Base-by-base conservation (phyloP, 2,888 invertebrate species). In the Tipula lateralis region DNA sequence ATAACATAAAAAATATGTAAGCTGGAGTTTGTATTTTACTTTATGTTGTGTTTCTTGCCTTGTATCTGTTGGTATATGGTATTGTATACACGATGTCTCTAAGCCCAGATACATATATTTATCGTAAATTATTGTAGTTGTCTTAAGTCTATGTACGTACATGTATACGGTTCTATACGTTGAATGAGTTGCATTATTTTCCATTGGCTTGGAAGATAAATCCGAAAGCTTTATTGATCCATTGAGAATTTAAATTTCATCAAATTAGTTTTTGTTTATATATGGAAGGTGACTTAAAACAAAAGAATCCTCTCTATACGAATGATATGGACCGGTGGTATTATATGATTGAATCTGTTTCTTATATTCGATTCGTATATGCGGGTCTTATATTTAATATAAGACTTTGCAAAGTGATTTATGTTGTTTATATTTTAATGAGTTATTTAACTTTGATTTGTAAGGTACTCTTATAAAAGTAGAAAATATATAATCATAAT, bases 1-100 rank as follows among this genome's bases (percentile, higher is more conserved):
- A 13, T n/a, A 82, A 82, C 82, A 82, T 30, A 30, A 32, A 82
- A 82, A 82, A 30, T 29, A 82, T 82, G 82, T 66, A 66, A 66
- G 66, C 66, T 66, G 66, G 24, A 24, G 9, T 66, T 66, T 66
- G n/a, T 66, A 24, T 50, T 50, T 50, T 12, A n/a, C n/a, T 66
- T 66, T 66, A 9, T 39, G n/a, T 50, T 66, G 66, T 66, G 66
- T 66, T 1, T 66, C 7, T 66, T 66, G 66, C 3, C 24, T 66
- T 44, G 16, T 44, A 44, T 66, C 24, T 16, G 6, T 19, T 6
- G 19, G 24, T n/a, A n/a, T n/a, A n/a, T n/a, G n/a, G n/a, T n/a
- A n/a, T n/a, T n/a, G n/a, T n/a, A n/a, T 24, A 19, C 7, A 50
- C 16, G 19, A 24, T 24, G 24, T 24, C 66, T 66, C 9, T 66